Percentiles rank a stretch among this genome's conserved stretches.
Conservation (phyloP, 2,797 vertebrate genomes). For the Echiichthys vipera region DNA sequence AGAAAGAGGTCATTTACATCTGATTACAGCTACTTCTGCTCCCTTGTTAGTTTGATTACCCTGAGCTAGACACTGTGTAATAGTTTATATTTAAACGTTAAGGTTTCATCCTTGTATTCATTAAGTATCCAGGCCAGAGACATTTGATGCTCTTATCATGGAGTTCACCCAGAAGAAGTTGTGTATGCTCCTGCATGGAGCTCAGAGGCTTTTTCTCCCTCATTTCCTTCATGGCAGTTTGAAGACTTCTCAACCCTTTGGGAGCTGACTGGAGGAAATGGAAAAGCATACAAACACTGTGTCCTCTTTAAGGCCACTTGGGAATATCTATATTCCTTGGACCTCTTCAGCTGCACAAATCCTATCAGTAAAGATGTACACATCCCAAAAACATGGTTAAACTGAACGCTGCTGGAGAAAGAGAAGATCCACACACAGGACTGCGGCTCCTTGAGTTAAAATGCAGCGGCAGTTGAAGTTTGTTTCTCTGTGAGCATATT, state of each 20-base stretch:
- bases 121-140: neutral
- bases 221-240: slow-evolving; percentile 35
- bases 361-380: neutral
- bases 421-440: neutral
- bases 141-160: slow-evolving; percentile 10
- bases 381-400: neutral
- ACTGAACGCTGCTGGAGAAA: neutral
- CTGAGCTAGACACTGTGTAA: slow-evolving; percentile 3
- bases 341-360: slow-evolving; percentile 4
- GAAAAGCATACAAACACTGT: slow-evolving; percentile 60
- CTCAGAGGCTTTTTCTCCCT: slow-evolving; percentile 13
- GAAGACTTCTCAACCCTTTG: slow-evolving; percentile 27
- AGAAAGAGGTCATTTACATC: slow-evolving; percentile 58
- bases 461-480: neutral
- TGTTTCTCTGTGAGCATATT: neutral
- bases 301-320: slow-evolving; percentile 21
- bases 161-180: slow-evolving; percentile 2
- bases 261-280: slow-evolving; percentile 63
- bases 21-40: slow-evolving; percentile 61
- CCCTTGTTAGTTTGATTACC: slow-evolving; percentile 26
- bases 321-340: slow-evolving; percentile 11
- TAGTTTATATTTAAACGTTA: neutral
- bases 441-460: neutral
- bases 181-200: slow-evolving; percentile 2
- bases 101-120: slow-evolving; percentile 4